Percentiles rank a stretch among this genome's conserved stretches.
phyloP scores from a whole-genome alignment of 2,888 invertebrate genomes.

The Julus scanicus region DNA sequence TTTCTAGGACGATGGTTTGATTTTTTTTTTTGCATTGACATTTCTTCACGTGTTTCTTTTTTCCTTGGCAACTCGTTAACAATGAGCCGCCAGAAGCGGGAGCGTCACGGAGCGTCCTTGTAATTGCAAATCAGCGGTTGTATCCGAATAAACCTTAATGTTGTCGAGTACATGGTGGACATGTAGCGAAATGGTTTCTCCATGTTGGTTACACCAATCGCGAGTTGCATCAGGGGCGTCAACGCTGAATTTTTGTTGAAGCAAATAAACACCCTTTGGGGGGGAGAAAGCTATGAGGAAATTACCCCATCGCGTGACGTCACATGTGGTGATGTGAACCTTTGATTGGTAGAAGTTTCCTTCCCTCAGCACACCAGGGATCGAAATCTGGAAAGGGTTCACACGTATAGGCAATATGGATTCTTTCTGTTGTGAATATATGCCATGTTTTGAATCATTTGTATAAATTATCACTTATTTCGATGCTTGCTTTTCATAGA shows the following conservation, averaged over 20 bases:
- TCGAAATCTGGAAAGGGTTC: too few species aligned
- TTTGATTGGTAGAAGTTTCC: too few species aligned
- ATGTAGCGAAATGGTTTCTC: not conserved
- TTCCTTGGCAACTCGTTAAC: slow-evolving; percentile 28
- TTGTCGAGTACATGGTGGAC: not conserved
- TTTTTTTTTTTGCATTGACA: slow-evolving; percentile 4
- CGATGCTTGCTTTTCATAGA: too few species aligned
- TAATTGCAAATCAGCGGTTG: not conserved
- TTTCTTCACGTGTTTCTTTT: not conserved
- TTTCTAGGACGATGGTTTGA: not conserved
- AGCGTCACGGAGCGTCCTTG: not conserved
- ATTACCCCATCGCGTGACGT: not conserved
- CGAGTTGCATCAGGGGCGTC: slow-evolving; percentile 17
- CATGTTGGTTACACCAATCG: not conserved
- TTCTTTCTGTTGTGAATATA: too few species aligned
- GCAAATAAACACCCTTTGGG: not conserved
- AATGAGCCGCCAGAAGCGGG: slow-evolving; percentile 16
- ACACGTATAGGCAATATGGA: too few species aligned
- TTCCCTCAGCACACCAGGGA: too few species aligned
- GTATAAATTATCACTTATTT: too few species aligned
- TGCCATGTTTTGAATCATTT: too few species aligned
- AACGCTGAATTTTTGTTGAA: not conserved
- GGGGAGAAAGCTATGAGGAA: not conserved
- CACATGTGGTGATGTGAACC: not conserved
- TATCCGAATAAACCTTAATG: not conserved